phyloP scores from a whole-genome alignment of 2,797 vertebrate genomes.

The Tragopan temminckii region DNA sequence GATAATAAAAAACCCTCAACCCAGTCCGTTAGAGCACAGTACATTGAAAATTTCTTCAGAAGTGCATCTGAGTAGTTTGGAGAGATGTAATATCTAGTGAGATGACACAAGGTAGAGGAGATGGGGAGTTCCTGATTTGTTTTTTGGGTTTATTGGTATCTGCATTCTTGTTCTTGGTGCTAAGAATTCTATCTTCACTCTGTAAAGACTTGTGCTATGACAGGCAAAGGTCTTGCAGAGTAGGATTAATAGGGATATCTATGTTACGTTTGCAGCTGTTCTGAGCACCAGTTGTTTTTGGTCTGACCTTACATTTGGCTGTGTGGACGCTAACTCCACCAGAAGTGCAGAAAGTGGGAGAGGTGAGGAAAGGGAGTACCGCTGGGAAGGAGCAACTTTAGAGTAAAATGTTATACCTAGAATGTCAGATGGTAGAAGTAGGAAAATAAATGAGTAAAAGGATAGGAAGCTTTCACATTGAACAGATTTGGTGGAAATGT shows the following conservation, averaged over 20 bases:
- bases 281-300: neutral
- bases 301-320: neutral
- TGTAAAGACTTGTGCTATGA: neutral
- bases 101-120: neutral
- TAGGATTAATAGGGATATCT: neutral
- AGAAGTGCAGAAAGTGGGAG: neutral
- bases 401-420: neutral
- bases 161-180: neutral
- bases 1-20: neutral
- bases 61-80: neutral
- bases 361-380: neutral
- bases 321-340: neutral
- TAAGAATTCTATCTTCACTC: neutral
- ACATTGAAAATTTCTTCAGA: neutral
- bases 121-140: accelerated
- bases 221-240: neutral
- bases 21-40: neutral
- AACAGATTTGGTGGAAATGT: neutral
- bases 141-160: neutral
- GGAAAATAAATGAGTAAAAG: neutral
- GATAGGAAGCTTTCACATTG: neutral
- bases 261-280: neutral
- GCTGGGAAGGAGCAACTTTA: neutral
- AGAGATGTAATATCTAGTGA: neutral
- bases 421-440: neutral